Evolutionary conservation across 2,888 invertebrate genomes (phyloP).

Genomic region (Ariolimax columbianus): DNA sequence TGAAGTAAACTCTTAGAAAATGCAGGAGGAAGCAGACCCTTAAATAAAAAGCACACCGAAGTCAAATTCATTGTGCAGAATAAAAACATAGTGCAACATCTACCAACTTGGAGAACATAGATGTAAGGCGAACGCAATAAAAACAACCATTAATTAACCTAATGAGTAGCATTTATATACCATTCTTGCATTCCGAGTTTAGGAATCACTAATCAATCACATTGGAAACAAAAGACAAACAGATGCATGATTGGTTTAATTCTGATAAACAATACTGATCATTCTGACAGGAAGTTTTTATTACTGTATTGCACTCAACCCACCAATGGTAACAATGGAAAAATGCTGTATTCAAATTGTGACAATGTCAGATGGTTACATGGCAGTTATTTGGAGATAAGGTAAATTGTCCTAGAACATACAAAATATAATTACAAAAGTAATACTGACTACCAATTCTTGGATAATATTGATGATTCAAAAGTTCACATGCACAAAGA

Average conservation of each 20-base stretch:
- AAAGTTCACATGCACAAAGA: no score
- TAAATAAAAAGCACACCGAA: no score
- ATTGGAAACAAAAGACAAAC: not conserved
- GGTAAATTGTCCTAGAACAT: not conserved
- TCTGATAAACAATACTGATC: slow-evolving; percentile 7
- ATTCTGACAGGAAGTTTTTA: not conserved
- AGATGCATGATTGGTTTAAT: not conserved
- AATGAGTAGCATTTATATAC: no score
- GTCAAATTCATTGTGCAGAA: no score
- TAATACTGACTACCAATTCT: not conserved
- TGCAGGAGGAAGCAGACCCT: no score
- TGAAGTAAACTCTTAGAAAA: no score
- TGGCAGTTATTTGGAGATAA: not conserved
- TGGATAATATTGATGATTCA: not conserved
- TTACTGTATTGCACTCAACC: not conserved
- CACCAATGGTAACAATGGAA: not conserved
- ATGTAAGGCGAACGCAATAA: no score
- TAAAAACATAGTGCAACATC: no score
- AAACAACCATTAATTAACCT: no score
- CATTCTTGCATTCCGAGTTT: no score
- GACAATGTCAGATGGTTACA: not conserved
- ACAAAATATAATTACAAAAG: not conserved
- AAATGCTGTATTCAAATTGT: not conserved
- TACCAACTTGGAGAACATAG: no score
- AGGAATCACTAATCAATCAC: no score